Evolutionary conservation across 35 echinoderm and acorn worm genomes (phyloP).

Genomic region (Stichopus chloronotus): DNA sequence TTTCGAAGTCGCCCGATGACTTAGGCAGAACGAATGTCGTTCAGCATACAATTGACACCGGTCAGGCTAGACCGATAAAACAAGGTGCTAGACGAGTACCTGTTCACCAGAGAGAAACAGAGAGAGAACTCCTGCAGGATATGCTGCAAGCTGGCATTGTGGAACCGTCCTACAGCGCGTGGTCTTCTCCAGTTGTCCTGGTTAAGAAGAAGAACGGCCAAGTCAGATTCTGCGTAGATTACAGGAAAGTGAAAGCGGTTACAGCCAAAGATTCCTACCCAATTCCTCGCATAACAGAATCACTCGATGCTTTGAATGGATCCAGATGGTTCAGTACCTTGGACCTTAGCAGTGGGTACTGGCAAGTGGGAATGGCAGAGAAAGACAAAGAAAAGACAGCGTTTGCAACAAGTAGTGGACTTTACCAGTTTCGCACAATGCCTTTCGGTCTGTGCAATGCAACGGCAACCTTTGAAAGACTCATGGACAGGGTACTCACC

Average conservation of each 20-base stretch:
- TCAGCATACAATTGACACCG: constrained; percentile 60
- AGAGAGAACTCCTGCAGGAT: constrained; percentile 45
- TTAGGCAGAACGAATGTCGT: constrained; percentile 49
- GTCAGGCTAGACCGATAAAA: constrained; percentile 42
- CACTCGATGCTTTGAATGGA: constrained; percentile 64
- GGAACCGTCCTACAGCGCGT: constrained; percentile 65
- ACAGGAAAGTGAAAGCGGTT: constrained; percentile 43
- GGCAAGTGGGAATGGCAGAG: constrained; percentile 56
- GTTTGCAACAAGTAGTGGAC: constrained; percentile 7
- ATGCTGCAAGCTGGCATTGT: constrained; percentile 63
- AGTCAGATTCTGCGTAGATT: constrained; percentile 69
- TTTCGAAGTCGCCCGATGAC: constrained; percentile 31
- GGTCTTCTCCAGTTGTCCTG: constrained; percentile 70
- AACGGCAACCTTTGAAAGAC: constrained; percentile 46
- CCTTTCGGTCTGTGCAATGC: constrained; percentile 50
- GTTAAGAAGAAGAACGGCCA: constrained; percentile 65
- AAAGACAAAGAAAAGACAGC: constrained; percentile 44
- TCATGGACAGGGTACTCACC: constrained; percentile 39
- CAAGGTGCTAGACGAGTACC: constrained; percentile 57
- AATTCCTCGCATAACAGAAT: constrained; percentile 69
- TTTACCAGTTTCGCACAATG: constrained; percentile 40
- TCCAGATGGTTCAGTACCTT: constrained; percentile 66
- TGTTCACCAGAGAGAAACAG: constrained; percentile 44
- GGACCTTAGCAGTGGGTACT: constrained; percentile 54
- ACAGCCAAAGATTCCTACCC: constrained; percentile 65